Evolutionary conservation across 2,888 invertebrate species (phyloP).

Genomic region (Omphaloscelis lunosa): DNA sequence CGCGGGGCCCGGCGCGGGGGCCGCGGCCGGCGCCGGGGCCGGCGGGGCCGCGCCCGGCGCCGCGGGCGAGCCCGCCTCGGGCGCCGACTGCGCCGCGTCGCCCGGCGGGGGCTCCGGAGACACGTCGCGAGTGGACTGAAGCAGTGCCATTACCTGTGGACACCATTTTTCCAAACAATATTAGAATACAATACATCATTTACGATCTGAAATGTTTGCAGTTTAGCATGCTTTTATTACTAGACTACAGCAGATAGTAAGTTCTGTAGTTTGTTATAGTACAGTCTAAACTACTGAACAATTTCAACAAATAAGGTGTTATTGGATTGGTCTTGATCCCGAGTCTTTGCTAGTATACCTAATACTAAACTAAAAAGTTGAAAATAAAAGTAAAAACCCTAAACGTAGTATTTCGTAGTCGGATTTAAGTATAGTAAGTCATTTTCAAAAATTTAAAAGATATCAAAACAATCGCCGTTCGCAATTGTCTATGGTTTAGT

Average conservation of each 20-base stretch:
- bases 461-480: too few species aligned
- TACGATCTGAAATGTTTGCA: not conserved
- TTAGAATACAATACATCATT: not conserved
- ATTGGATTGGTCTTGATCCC: too few species aligned
- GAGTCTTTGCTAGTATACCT: too few species aligned
- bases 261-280: not conserved
- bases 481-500: too few species aligned
- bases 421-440: too few species aligned
- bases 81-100: conserved; percentile 79
- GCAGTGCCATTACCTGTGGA: conserved; percentile 87
- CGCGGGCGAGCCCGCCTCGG: conserved; percentile 65
- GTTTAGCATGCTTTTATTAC: not conserved
- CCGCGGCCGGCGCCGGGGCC: conserved; percentile 66
- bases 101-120: conserved; percentile 83
- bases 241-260: not conserved
- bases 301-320: too few species aligned
- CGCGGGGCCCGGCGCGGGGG: conserved; percentile 60
- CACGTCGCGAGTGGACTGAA: conserved; percentile 88
- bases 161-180: not conserved
- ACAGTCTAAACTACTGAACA: not conserved
- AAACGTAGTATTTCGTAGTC: too few species aligned
- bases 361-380: too few species aligned
- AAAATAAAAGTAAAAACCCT: too few species aligned
- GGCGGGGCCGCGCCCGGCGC: conserved; percentile 57
- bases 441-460: too few species aligned